Conservation (phyloP, 1,140 invertebrate genomes). For the Chironomus striatipennis region DNA sequence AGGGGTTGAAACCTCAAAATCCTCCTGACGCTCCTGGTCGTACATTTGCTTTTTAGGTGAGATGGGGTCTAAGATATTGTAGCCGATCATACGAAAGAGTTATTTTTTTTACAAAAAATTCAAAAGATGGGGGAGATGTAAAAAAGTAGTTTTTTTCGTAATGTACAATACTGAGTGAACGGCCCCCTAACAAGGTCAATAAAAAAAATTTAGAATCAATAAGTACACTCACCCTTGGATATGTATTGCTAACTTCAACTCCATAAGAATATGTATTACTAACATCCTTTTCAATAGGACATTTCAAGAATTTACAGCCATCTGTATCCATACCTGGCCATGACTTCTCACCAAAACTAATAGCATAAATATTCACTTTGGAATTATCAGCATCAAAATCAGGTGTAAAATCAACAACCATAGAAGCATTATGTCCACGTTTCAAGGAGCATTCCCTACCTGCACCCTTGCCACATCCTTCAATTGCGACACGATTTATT, state of each 20-base stretch:
- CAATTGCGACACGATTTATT: background rate
- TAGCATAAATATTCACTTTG: background rate
- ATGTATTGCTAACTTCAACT: background rate
- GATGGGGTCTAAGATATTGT: too few species aligned
- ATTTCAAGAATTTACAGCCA: slow-evolving; percentile 43
- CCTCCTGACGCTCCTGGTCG: too few species aligned
- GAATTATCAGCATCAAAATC: background rate
- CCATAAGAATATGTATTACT: slow-evolving; percentile 37
- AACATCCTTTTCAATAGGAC: slow-evolving; percentile 40
- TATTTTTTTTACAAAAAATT: too few species aligned
- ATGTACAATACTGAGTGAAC: too few species aligned
- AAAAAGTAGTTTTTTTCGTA: too few species aligned
- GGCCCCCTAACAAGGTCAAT: too few species aligned
- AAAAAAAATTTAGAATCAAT: too few species aligned
- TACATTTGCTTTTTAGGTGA: too few species aligned
- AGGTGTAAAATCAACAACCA: background rate
- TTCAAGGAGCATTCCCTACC: background rate
- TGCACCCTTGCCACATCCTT: background rate
- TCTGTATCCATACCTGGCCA: slow-evolving; percentile 45
- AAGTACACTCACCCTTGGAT: background rate
- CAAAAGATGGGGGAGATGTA: too few species aligned
- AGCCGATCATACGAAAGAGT: too few species aligned
- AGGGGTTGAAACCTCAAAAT: too few species aligned
- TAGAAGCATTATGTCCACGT: background rate
- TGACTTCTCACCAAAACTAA: slow-evolving; percentile 42